These are phyloP conservation scores for Oreochromis mossambicus DNA, from an alignment of 2,797 vertebrate genomes.

Conservation along the genomic window DNA sequence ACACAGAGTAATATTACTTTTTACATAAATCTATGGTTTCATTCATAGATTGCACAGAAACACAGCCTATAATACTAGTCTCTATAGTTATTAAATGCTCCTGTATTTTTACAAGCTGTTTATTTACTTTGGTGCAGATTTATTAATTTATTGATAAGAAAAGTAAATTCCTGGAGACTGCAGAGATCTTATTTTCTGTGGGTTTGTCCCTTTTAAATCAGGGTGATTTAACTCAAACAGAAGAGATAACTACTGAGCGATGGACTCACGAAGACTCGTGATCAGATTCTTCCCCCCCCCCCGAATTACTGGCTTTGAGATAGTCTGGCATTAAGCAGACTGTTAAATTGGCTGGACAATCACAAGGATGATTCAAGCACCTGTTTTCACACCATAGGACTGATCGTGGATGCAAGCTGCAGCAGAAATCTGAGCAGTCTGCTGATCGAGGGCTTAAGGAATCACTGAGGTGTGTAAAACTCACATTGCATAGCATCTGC, in stretches of 20 bases:
- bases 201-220: not conserved
- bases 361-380: constrained; percentile 14
- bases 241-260: not conserved
- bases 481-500: constrained; percentile 59
- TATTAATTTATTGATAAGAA: not conserved
- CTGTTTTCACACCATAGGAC: constrained; percentile 37
- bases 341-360: not conserved
- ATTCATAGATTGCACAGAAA: not conserved
- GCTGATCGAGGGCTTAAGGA: constrained; percentile 44
- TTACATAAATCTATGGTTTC: not conserved
- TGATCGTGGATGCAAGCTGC: not conserved
- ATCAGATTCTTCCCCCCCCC: not conserved
- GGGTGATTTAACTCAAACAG: not conserved
- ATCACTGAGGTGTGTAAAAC: constrained; percentile 46
- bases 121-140: not conserved
- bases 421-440: constrained; percentile 41
- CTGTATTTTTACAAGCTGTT: not conserved
- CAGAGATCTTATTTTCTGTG: not conserved
- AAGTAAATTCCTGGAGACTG: not conserved
- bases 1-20: not conserved
- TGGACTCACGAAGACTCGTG: not conserved
- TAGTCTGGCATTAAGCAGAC: not conserved
- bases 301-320: not conserved
- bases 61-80: not conserved
- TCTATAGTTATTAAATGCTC: not conserved